phyloP scores from a whole-genome alignment of 2,797 vertebrate species.

The Phalloptychus januarius region DNA sequence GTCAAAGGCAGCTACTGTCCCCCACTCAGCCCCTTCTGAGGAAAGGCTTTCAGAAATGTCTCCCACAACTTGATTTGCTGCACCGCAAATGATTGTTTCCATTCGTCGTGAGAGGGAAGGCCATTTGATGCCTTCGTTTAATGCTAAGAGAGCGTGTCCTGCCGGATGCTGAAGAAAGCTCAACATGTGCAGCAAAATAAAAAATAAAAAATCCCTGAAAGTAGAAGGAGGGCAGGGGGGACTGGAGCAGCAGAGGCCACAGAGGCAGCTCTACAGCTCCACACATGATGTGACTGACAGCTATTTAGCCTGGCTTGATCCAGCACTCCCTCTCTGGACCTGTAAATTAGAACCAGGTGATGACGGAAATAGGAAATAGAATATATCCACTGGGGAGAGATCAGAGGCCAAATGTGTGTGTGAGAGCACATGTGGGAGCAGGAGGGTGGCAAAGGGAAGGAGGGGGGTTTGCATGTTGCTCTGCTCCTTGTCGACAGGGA shows the following conservation, averaged over 20 bases:
- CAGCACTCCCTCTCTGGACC: slow-evolving; percentile 59
- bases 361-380: slow-evolving; percentile 72
- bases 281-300: slow-evolving; percentile 55
- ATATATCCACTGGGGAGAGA: slow-evolving; percentile 68
- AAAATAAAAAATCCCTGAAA: slow-evolving; percentile 4
- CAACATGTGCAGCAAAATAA: slow-evolving; percentile 30
- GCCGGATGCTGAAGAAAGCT: not conserved
- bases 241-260: slow-evolving; percentile 24
- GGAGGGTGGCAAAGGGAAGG: slow-evolving; percentile 3
- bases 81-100: slow-evolving; percentile 36
- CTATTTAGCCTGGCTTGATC: slow-evolving; percentile 60
- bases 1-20: slow-evolving; percentile 47
- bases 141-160: slow-evolving; percentile 22
- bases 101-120: slow-evolving; percentile 38
- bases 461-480: slow-evolving; percentile 43
- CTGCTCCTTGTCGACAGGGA: slow-evolving; percentile 71
- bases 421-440: slow-evolving; percentile 32
- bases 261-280: slow-evolving; percentile 25
- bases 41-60: slow-evolving; percentile 32
- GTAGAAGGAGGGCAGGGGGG: not conserved
- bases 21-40: not conserved
- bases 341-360: slow-evolving; percentile 77
- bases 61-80: slow-evolving; percentile 35
- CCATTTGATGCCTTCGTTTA: slow-evolving; percentile 31
- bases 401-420: slow-evolving; percentile 54